These are phyloP conservation scores for Drosophila colorata DNA, from an alignment of 2,888 invertebrate species.

Conservation along the genomic window DNA sequence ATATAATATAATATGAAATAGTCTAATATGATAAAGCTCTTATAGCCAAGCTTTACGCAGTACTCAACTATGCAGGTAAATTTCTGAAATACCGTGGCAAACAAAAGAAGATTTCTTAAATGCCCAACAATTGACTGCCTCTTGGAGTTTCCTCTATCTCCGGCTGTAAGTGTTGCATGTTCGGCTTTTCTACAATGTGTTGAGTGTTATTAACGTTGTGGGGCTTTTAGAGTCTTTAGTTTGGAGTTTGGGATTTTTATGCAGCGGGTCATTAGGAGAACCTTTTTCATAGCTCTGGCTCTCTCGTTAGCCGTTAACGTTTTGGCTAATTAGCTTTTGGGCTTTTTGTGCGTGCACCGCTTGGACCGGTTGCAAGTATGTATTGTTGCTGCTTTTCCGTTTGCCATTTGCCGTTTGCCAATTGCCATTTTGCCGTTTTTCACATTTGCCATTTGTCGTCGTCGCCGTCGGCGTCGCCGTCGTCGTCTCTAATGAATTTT, in stretches of 20 bases:
- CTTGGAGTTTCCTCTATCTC: neutral
- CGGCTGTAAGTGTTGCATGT: slow-evolving; percentile 24
- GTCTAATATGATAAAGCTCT: too few species aligned
- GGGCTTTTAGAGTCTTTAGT: slow-evolving; percentile 15
- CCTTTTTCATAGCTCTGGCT: slow-evolving; percentile 68
- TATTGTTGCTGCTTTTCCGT: slow-evolving; percentile 25
- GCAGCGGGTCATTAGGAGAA: slow-evolving; percentile 53
- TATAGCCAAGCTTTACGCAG: too few species aligned
- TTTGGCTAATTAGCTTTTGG: slow-evolving; percentile 77
- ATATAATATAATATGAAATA: too few species aligned
- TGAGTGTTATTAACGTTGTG: slow-evolving; percentile 40
- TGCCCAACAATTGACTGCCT: slow-evolving; percentile 9
- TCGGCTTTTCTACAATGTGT: slow-evolving; percentile 45
- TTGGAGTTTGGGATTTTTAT: slow-evolving; percentile 40
- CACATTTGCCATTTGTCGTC: slow-evolving; percentile 32
- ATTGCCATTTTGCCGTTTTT: slow-evolving; percentile 20
- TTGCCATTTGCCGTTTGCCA: slow-evolving; percentile 21
- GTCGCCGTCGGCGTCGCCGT: slow-evolving; percentile 20
- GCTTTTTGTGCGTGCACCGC: slow-evolving; percentile 67
- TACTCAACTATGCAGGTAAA: too few species aligned
- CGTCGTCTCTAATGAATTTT: slow-evolving; percentile 71
- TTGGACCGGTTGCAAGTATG: slow-evolving; percentile 53
- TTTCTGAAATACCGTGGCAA: too few species aligned
- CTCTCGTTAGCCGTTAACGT: slow-evolving; percentile 62
- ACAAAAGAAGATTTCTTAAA: neutral